These are phyloP conservation scores for Drosophila varians DNA, from an alignment of 1,140 invertebrate species.

Conservation along the genomic window DNA sequence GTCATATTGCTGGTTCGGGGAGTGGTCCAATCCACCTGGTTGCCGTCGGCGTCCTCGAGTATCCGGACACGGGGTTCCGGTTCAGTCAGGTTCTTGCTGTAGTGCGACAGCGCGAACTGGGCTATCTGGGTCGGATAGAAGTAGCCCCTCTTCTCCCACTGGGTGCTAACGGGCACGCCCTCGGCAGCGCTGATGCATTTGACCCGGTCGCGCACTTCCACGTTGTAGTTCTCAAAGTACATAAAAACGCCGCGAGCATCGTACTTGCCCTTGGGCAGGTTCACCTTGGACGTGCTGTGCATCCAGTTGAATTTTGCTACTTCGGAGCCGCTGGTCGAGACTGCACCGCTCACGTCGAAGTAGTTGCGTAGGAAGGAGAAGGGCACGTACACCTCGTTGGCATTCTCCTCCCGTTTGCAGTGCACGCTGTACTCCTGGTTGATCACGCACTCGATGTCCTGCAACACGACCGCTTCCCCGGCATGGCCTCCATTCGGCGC, in stretches of 20 bases:
- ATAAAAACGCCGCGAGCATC: slow-evolving; percentile 95
- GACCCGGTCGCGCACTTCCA: slow-evolving; percentile 95
- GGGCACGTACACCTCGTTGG: slow-evolving; percentile 94
- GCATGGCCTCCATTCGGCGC: background rate
- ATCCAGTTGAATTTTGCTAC: slow-evolving; percentile 95
- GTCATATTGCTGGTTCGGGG: slow-evolving; percentile 87
- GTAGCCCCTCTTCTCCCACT: slow-evolving; percentile 97
- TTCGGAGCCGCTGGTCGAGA: slow-evolving; percentile 45
- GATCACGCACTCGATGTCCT: slow-evolving; percentile 95
- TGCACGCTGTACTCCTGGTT: slow-evolving; percentile 94
- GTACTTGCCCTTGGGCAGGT: slow-evolving; percentile 94
- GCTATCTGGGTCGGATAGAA: slow-evolving; percentile 99
- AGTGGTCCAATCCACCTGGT: slow-evolving; percentile 87
- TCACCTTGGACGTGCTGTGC: slow-evolving; percentile 96
- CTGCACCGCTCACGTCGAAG: slow-evolving; percentile 91
- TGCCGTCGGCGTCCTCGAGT: slow-evolving; percentile 90
- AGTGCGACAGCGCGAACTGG: slow-evolving; percentile 98
- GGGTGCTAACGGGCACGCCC: slow-evolving; percentile 96
- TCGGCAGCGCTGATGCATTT: slow-evolving; percentile 97
- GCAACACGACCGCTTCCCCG: slow-evolving; percentile 57
- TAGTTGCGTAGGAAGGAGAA: slow-evolving; percentile 97
- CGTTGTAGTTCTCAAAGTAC: slow-evolving; percentile 99
- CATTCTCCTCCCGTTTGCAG: slow-evolving; percentile 92
- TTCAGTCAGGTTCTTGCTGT: slow-evolving; percentile 96
- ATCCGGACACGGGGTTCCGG: slow-evolving; percentile 87